phyloP scores from a whole-genome alignment of 2,888 invertebrate genomes.

The Zhuqinia jingwanae region DNA sequence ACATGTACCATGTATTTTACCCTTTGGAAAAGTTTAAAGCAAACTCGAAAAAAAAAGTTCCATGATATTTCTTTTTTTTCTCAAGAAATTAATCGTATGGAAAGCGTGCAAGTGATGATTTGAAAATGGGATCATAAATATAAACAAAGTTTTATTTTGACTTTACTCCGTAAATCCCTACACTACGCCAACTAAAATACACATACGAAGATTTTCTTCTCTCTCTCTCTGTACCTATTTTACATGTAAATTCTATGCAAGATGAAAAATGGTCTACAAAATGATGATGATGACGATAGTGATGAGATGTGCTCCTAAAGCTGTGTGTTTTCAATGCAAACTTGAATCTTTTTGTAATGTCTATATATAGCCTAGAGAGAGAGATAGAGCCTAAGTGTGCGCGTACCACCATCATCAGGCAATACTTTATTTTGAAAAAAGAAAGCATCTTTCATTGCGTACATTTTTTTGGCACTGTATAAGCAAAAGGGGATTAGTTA shows the following conservation, averaged over 20 bases:
- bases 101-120: conserved; percentile 65
- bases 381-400: not conserved
- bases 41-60: not conserved
- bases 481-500: conserved; percentile 56
- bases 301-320: too few species aligned
- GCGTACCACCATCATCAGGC: too few species aligned
- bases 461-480: conserved; percentile 48
- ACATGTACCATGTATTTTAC: not conserved
- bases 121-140: conserved; percentile 69
- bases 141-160: conserved; percentile 69
- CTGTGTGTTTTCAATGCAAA: conserved; percentile 5
- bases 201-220: not conserved
- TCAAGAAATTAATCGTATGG: conserved; percentile 59
- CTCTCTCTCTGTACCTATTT: not conserved
- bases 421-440: conserved; percentile 42
- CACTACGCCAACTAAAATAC: conserved; percentile 27
- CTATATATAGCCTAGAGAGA: conserved; percentile 41
- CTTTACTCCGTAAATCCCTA: conserved; percentile 66
- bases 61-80: not conserved
- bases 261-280: not conserved
- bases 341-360: conserved; percentile 19
- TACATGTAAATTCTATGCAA: not conserved
- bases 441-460: conserved; percentile 51
- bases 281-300: conserved; percentile 1
- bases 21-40: not conserved